Conservation (phyloP, 2,888 invertebrate genomes). For the Drosophila mulleri region DNA sequence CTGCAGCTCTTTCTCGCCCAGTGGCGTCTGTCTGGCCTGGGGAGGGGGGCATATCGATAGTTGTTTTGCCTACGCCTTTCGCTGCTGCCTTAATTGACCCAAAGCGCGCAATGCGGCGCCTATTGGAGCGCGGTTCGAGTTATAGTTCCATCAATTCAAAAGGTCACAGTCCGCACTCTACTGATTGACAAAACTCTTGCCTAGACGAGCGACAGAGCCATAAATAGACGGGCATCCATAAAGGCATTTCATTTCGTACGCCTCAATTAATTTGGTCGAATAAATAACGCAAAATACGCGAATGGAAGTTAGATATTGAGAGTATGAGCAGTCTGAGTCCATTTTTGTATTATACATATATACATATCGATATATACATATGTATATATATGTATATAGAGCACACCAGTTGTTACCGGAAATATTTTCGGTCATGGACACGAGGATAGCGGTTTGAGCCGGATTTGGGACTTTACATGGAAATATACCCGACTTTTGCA, state of each 20-base stretch:
- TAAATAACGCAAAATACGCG: slow-evolving; percentile 66
- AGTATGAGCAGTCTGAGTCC: slow-evolving; percentile 23
- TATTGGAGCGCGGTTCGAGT: slow-evolving; percentile 11
- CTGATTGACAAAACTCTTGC: slow-evolving; percentile 49
- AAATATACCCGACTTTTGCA: slow-evolving; percentile 30
- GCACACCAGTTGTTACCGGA: slow-evolving; percentile 53
- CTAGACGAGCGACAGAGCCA: slow-evolving; percentile 22
- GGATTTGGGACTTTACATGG: slow-evolving; percentile 48
- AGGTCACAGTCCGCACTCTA: slow-evolving; percentile 47
- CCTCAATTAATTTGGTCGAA: slow-evolving; percentile 68
- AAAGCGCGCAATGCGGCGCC: slow-evolving; percentile 35
- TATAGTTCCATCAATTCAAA: slow-evolving; percentile 45
- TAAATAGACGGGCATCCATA: slow-evolving; percentile 40
- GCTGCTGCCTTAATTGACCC: slow-evolving; percentile 36
- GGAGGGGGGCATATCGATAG: not conserved
- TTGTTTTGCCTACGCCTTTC: slow-evolving; percentile 3
- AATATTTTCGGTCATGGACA: slow-evolving; percentile 67
- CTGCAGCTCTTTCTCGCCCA: not conserved
- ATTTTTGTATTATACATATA: slow-evolving; percentile 5
- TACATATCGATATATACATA: not conserved
- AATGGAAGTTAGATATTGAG: slow-evolving; percentile 48
- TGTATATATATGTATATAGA: not conserved
- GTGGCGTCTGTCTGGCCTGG: not conserved
- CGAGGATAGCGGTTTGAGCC: slow-evolving; percentile 37
- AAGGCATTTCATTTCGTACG: slow-evolving; percentile 42